Percentiles rank a stretch among this genome's conserved stretches.
Evolutionary conservation across 64 coral and sea anemone genomes (phyloP).

Genomic region (Cladopsammia gracilis): DNA sequence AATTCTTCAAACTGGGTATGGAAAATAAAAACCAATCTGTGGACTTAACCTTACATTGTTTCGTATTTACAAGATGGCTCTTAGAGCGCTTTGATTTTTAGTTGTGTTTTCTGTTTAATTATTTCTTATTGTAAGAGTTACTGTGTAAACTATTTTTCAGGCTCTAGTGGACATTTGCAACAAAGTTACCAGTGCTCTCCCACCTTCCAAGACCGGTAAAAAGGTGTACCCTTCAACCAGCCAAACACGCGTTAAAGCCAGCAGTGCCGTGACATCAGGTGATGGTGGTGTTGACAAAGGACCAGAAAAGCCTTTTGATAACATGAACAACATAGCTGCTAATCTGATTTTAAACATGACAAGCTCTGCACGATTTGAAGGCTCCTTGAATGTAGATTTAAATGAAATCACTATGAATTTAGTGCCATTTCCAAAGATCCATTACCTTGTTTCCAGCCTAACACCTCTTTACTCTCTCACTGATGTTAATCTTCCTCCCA

Average conservation of each 20-base stretch:
- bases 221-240: slow-evolving; percentile 55
- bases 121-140: too few species aligned
- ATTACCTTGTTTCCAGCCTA: slow-evolving; percentile 96
- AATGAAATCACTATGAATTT: slow-evolving; percentile 99
- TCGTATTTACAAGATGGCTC: too few species aligned
- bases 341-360: slow-evolving; percentile 99
- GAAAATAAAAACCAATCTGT: too few species aligned
- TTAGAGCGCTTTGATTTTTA: too few species aligned
- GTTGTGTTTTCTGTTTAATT: too few species aligned
- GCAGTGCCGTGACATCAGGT: slow-evolving; percentile 90
- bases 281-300: slow-evolving; percentile 71
- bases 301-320: slow-evolving; percentile 94
- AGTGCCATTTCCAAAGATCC: slow-evolving; percentile 96
- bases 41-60: too few species aligned
- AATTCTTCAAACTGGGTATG: too few species aligned
- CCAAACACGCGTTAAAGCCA: slow-evolving; percentile 67
- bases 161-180: slow-evolving; percentile 96
- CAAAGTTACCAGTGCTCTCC: slow-evolving; percentile 88
- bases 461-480: slow-evolving; percentile 95
- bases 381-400: slow-evolving; percentile 97
- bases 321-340: slow-evolving; percentile 99
- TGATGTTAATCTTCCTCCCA: slow-evolving; percentile 89
- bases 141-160: slow-evolving; percentile 35
- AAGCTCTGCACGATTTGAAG: slow-evolving; percentile 96
- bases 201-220: slow-evolving; percentile 91